Conservation (phyloP, 2,113 vertebrate species). For the Nyctereutes procyonoides region DNA sequence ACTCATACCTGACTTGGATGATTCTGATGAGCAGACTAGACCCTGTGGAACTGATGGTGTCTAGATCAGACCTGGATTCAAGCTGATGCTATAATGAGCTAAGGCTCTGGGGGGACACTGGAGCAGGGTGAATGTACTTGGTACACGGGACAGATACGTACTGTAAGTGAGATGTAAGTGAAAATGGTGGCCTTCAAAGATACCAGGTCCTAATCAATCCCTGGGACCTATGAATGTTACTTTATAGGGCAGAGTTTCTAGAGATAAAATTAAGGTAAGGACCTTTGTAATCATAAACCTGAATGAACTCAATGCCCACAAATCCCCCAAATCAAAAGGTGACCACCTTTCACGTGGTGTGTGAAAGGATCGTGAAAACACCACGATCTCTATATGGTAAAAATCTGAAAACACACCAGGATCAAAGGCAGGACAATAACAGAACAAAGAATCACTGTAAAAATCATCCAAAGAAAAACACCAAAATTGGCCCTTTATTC, state of each 20-base stretch:
- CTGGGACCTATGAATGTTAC: background rate
- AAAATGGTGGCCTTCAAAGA: background rate
- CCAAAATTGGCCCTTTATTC: background rate
- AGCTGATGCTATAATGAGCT: background rate
- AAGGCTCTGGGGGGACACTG: background rate
- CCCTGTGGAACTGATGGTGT: background rate
- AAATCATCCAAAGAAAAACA: background rate
- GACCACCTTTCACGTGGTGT: background rate
- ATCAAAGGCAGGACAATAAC: background rate
- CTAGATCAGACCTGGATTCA: background rate
- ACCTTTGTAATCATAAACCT: background rate
- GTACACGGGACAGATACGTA: background rate
- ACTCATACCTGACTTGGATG: background rate
- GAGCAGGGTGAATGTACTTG: background rate
- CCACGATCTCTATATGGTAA: background rate
- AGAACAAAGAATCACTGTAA: background rate
- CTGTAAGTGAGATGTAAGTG: background rate
- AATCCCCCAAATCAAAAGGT: conserved; percentile 10
- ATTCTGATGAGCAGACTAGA: background rate
- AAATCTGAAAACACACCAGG: conserved; percentile 7
- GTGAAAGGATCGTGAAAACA: background rate
- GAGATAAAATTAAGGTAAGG: background rate
- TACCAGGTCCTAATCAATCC: background rate
- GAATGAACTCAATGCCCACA: background rate
- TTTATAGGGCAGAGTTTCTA: background rate